A percentile compares a stretch with the other conserved stretches of the same genome.
phyloP scores from a whole-genome alignment of 2,888 invertebrate species.

The Clunio marinus region DNA sequence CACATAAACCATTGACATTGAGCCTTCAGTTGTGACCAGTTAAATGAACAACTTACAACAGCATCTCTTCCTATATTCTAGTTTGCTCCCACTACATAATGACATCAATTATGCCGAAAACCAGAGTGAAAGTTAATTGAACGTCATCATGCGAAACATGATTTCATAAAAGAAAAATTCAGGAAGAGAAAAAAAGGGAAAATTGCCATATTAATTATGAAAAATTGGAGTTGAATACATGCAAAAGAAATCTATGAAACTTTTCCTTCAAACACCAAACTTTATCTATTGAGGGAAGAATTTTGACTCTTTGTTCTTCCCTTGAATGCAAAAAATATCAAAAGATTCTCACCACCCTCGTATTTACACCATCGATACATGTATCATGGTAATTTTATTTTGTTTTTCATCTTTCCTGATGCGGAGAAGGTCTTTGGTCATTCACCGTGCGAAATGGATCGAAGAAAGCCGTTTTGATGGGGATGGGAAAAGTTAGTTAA shows the following conservation, averaged over 20 bases:
- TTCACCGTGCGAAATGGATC: conserved; percentile 9
- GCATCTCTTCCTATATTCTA: too few species aligned
- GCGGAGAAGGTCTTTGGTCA: conserved; percentile 4
- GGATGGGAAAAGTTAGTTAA: conserved; percentile 21
- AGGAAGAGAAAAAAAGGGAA: not conserved
- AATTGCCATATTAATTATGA: too few species aligned
- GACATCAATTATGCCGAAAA: too few species aligned
- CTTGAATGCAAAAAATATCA: conserved; percentile 33
- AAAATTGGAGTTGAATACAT: conserved; percentile 24
- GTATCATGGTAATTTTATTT: conserved; percentile 5
- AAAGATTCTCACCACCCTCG: not conserved
- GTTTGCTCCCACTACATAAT: too few species aligned
- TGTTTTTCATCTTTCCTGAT: not conserved
- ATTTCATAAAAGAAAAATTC: not conserved
- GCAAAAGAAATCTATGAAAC: not conserved
- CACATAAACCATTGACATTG: not conserved
- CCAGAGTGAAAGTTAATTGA: conserved; percentile 4
- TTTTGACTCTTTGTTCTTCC: conserved; percentile 17
- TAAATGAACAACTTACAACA: too few species aligned
- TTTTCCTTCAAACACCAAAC: not conserved
- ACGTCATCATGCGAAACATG: not conserved
- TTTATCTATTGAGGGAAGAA: not conserved
- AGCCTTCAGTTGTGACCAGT: not conserved
- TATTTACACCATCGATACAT: not conserved
- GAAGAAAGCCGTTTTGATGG: not conserved